Percentiles rank a stretch among this genome's conserved stretches.
Evolutionary conservation across 2,797 vertebrate species (phyloP).

Genomic region (Chaetodon trifasciatus): DNA sequence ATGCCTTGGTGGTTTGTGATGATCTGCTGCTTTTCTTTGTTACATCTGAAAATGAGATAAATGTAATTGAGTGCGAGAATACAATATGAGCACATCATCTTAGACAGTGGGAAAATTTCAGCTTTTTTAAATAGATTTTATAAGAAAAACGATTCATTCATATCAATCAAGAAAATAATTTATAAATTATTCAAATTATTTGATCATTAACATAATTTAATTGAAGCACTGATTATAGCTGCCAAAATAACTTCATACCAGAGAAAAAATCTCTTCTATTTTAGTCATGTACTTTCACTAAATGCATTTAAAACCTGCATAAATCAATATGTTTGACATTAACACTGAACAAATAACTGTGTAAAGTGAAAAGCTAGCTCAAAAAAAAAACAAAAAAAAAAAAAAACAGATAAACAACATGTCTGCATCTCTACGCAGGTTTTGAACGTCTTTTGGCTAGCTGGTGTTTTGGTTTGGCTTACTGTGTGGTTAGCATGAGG

Average conservation of each 20-base stretch:
- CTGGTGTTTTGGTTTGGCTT: neutral
- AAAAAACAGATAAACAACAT: neutral
- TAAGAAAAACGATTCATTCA: neutral
- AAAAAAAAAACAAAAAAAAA: no score
- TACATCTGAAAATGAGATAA: neutral
- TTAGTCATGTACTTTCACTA: neutral
- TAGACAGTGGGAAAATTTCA: neutral
- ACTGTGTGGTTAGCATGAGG: neutral
- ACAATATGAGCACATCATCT: neutral
- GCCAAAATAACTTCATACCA: no score
- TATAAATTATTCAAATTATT: neutral
- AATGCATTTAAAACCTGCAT: neutral
- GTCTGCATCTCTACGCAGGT: neutral
- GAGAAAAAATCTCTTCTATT: neutral
- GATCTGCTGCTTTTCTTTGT: neutral
- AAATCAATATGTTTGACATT: neutral
- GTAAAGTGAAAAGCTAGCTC: neutral
- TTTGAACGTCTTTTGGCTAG: neutral
- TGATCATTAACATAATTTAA: neutral
- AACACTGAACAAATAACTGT: neutral
- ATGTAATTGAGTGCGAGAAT: neutral
- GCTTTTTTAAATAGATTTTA: neutral
- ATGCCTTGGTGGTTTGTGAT: neutral
- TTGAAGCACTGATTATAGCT: no score
- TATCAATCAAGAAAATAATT: neutral